phyloP scores from a whole-genome alignment of 2,888 invertebrate species.

The Phengaris alcon region DNA sequence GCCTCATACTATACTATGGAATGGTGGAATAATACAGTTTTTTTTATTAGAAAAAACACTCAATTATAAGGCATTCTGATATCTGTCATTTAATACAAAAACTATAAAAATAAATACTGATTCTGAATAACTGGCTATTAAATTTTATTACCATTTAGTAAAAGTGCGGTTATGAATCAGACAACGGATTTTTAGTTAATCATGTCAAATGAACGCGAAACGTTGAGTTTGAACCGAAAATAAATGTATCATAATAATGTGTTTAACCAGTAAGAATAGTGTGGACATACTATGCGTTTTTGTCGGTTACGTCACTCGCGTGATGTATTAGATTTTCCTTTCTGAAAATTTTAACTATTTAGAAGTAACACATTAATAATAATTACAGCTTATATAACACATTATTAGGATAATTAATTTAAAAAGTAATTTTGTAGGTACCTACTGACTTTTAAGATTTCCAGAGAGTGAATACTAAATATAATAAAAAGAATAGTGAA shows the following conservation, averaged over 20 bases:
- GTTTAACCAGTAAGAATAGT: constrained; percentile 38
- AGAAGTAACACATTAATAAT: too few relatives aligned
- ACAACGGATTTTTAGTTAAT: constrained; percentile 51
- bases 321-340: background rate
- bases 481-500: too few relatives aligned
- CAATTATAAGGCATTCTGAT: background rate
- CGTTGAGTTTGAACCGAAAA: constrained; percentile 47
- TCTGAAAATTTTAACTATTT: background rate
- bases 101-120: background rate
- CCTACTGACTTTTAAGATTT: too few relatives aligned
- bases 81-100: background rate
- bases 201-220: constrained; percentile 49
- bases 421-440: too few relatives aligned
- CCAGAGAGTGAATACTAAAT: too few relatives aligned
- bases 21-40: too few relatives aligned
- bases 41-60: too few relatives aligned
- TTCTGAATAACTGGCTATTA: constrained; percentile 11
- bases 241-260: constrained; percentile 45
- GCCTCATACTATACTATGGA: too few relatives aligned
- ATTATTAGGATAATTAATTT: too few relatives aligned
- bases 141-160: constrained; percentile 29
- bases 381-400: too few relatives aligned
- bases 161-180: constrained; percentile 41
- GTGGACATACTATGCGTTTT: constrained; percentile 36
- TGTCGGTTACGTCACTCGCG: too few relatives aligned